These are phyloP conservation scores for Elgaria multicarinata DNA, from an alignment of 2,113 vertebrate species.

Conservation along the genomic window DNA sequence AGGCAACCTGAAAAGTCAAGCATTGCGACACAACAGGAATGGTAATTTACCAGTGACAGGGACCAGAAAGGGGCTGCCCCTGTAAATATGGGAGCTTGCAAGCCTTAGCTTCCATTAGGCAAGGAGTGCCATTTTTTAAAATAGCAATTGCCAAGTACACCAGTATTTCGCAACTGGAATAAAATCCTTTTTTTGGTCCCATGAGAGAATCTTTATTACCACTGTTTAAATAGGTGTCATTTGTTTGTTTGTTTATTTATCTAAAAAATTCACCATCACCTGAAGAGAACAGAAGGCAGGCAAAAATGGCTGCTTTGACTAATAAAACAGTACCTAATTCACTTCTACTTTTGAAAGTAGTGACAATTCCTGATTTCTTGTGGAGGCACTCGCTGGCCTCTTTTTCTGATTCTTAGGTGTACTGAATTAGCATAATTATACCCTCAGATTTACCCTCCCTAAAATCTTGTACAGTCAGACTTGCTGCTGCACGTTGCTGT, in stretches of 20 bases:
- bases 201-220: neutral
- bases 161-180: neutral
- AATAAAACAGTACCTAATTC: neutral
- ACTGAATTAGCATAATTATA: slow-evolving; percentile 50
- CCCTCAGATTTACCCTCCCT: slow-evolving; percentile 62
- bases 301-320: neutral
- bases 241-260: too few species aligned
- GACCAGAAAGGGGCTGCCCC: too few species aligned
- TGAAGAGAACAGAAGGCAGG: neutral
- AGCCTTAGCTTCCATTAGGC: neutral
- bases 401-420: slow-evolving; percentile 39
- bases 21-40: too few species aligned
- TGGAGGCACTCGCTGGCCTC: slow-evolving; percentile 3
- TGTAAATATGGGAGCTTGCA: too few species aligned
- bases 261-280: neutral
- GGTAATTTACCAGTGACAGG: too few species aligned
- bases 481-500: slow-evolving; percentile 56
- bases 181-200: neutral
- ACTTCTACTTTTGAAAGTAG: neutral
- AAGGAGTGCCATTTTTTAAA: neutral
- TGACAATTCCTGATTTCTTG: neutral
- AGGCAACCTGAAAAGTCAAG: too few species aligned
- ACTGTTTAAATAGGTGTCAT: too few species aligned
- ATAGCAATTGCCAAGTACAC: neutral
- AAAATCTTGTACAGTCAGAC: slow-evolving; percentile 44